Conservation (phyloP, 1,140 invertebrate species). For the Brachionus koreanus region DNA sequence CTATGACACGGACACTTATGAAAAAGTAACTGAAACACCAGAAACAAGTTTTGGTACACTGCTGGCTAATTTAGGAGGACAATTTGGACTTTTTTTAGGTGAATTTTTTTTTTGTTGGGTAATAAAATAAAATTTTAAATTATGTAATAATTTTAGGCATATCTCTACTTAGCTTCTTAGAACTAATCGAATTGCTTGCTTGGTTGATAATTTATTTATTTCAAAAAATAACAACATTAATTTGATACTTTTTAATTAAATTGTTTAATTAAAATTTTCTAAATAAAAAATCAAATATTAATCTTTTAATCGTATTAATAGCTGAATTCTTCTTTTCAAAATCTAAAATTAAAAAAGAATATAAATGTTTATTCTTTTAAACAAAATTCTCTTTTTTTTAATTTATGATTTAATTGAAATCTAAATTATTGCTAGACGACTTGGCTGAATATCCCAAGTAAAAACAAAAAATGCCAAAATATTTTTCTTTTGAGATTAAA, state of each 20-base stretch:
- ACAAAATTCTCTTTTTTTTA: too few relatives aligned
- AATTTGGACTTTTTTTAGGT: slow-evolving; percentile 27
- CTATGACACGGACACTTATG: slow-evolving; percentile 33
- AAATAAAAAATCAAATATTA: too few relatives aligned
- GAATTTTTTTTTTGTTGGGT: not conserved
- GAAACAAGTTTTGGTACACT: slow-evolving; percentile 18
- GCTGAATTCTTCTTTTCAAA: too few relatives aligned
- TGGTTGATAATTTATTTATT: not conserved
- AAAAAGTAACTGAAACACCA: slow-evolving; percentile 16
- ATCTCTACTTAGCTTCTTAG: slow-evolving; percentile 19
- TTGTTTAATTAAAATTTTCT: not conserved
- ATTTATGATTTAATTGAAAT: not conserved
- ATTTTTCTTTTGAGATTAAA: not conserved
- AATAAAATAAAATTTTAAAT: not conserved
- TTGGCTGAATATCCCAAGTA: not conserved
- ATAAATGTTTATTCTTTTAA: too few relatives aligned
- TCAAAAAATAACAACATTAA: not conserved
- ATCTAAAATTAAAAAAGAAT: not conserved
- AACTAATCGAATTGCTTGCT: slow-evolving; percentile 5
- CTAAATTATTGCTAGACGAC: not conserved
- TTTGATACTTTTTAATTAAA: too few relatives aligned
- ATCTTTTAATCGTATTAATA: not conserved
- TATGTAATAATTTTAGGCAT: not conserved
- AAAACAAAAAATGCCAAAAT: not conserved
- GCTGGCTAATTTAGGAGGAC: slow-evolving; percentile 34